phyloP scores from a whole-genome alignment of 2,797 vertebrate genomes.

The Hylomyscus alleni region DNA sequence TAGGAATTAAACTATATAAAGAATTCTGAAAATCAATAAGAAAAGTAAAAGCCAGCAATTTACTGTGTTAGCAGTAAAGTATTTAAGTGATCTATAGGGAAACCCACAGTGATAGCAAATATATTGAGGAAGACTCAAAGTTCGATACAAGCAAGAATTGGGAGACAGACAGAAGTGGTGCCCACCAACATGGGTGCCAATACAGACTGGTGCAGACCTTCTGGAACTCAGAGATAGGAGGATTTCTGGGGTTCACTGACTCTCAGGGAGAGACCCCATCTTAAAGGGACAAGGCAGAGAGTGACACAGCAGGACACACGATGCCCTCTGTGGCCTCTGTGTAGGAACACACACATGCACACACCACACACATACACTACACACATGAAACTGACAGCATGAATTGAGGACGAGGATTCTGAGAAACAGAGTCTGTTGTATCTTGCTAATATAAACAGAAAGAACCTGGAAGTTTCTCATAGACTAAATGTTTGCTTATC shows the following conservation, averaged over 20 bases:
- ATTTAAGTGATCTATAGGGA: background rate
- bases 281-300: background rate
- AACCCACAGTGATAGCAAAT: background rate
- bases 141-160: background rate
- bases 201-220: background rate
- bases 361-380: background rate
- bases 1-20: background rate
- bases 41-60: background rate
- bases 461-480: background rate
- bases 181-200: background rate
- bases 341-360: background rate
- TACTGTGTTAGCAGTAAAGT: background rate
- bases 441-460: background rate
- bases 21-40: slow-evolving; percentile 1
- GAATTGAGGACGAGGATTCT: background rate
- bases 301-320: background rate
- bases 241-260: too few relatives aligned
- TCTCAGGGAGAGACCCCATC: background rate
- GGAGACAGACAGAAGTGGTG: background rate
- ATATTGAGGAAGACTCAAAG: background rate
- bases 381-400: background rate
- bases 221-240: background rate
- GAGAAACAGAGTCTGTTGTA: background rate
- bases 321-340: background rate
- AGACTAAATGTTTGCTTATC: background rate